Evolutionary conservation across 2,888 invertebrate species (phyloP).

Genomic region (Gymnosoma rotundatum): DNA sequence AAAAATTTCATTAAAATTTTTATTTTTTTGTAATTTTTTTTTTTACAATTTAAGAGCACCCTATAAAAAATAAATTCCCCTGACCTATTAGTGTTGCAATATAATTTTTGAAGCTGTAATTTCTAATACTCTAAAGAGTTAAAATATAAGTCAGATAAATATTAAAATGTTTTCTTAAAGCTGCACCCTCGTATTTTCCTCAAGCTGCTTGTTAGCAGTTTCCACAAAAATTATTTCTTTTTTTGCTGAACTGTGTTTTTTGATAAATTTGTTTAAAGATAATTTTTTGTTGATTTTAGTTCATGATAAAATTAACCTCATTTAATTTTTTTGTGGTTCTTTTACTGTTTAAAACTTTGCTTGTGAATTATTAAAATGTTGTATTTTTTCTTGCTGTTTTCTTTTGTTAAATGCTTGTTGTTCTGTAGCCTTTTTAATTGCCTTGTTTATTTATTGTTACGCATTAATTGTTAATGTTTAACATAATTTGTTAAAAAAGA

Average conservation of each 20-base stretch:
- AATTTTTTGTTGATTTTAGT: slow-evolving; percentile 43
- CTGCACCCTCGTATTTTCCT: background rate
- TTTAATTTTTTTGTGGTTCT: slow-evolving; percentile 4
- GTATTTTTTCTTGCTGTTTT: slow-evolving; percentile 30
- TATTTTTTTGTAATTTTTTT: too few relatives aligned
- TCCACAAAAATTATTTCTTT: slow-evolving; percentile 50
- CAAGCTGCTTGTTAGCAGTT: slow-evolving; percentile 29
- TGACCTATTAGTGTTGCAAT: too few relatives aligned
- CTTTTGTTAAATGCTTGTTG: slow-evolving; percentile 78
- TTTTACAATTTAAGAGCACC: too few relatives aligned
- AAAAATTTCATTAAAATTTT: too few relatives aligned
- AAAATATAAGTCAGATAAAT: too few relatives aligned
- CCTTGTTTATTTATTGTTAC: slow-evolving; percentile 79
- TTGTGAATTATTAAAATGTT: slow-evolving; percentile 27
- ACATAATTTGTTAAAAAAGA: slow-evolving; percentile 56
- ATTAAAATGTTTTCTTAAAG: too few relatives aligned
- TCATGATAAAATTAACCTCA: slow-evolving; percentile 48
- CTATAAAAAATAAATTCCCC: too few relatives aligned
- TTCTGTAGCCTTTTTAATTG: slow-evolving; percentile 77
- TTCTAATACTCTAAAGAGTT: too few relatives aligned
- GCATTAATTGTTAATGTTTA: slow-evolving; percentile 71
- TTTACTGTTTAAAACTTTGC: background rate
- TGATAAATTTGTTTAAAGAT: slow-evolving; percentile 65
- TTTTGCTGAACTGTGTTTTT: slow-evolving; percentile 50
- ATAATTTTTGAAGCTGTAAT: too few relatives aligned